These are phyloP conservation scores for Stegana nigrithorax DNA, from an alignment of 2,888 invertebrate species.

Conservation along the genomic window DNA sequence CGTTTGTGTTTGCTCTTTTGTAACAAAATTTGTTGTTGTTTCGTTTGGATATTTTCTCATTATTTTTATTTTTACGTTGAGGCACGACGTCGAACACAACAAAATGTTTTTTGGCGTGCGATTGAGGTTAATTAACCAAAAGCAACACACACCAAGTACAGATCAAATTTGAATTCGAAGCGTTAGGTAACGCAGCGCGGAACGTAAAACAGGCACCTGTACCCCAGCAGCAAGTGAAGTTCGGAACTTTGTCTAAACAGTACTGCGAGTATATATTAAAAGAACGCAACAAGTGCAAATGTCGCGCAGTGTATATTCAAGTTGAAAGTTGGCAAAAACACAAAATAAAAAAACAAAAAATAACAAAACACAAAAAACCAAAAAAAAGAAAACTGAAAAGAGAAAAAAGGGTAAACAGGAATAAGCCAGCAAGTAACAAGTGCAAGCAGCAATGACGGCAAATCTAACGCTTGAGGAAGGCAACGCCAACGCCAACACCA, in stretches of 20 bases:
- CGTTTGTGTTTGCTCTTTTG: neutral
- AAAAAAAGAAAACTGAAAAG: neutral
- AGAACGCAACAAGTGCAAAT: neutral
- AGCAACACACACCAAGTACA: conserved; percentile 4
- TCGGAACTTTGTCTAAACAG: too few relatives aligned
- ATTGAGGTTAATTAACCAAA: conserved; percentile 11
- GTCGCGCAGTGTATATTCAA: neutral
- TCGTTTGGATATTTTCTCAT: neutral
- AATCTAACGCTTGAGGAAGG: too few relatives aligned
- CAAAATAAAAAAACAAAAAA: neutral
- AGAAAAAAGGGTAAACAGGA: neutral
- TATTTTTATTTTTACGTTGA: neutral
- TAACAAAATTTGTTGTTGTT: neutral
- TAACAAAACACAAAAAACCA: neutral
- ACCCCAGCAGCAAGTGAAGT: too few relatives aligned
- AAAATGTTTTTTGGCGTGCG: neutral
- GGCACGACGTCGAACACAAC: neutral
- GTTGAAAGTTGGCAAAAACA: neutral
- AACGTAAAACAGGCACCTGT: neutral
- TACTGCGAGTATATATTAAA: neutral
- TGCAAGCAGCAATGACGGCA: too few relatives aligned
- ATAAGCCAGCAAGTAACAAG: too few relatives aligned
- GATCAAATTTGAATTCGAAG: conserved; percentile 3
- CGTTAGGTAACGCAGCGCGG: conserved; percentile 1
- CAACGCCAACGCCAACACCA: too few relatives aligned